Base-by-base conservation (phyloP, 2,888 invertebrate genomes). In the Drosophila cyrtoloma region DNA sequence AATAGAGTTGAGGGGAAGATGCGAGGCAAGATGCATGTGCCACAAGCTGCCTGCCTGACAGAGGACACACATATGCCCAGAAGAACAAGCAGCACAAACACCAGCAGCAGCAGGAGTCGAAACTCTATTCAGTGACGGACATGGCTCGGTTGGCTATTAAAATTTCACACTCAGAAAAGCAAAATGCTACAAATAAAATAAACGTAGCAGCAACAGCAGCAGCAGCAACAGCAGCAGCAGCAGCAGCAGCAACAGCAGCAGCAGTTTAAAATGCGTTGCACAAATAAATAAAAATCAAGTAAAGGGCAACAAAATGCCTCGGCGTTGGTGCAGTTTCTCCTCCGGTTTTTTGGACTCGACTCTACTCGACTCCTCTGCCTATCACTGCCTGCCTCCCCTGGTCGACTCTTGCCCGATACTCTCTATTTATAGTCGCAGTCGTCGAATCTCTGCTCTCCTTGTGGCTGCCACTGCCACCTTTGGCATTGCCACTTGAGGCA, bases 91-190 rank as follows among this genome's bases (percentile, higher is more conserved):
- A 44, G 26, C 55, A n/a, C 3, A 4, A n/a, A 33, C 33, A 52
- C 33, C 58, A 42, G 50, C 73, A 66, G 26, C 75, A 79, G 79
- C 78, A 73, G 82, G 77, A 82, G 76, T 79, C 72, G 61, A 56
- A 59, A 72, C 51, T 52, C 26, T 37, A 47, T 42, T 60, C 71
- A 69, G 64, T 77, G 81, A 82, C 75, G 88, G 90, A 86, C 87
- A 90, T 82, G 87, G 84, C 86, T 90, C 90, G 88, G 87, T 84
- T 86, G 87, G 90, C 91, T 88, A 91, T 88, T 90, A 90, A 88
- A 88, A 89, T 90, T 90, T 90, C 91, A 90, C 91, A 88, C 87
- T 87, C 89, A 81, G 86, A 86, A 86, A 86, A 80, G 83, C 86
- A 78, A 78, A 90, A 90, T 86, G 86, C 86, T 84, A 90, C 86